These are phyloP conservation scores for Platichthys stellatus DNA, from an alignment of 2,113 vertebrate species.

Conservation along the genomic window DNA sequence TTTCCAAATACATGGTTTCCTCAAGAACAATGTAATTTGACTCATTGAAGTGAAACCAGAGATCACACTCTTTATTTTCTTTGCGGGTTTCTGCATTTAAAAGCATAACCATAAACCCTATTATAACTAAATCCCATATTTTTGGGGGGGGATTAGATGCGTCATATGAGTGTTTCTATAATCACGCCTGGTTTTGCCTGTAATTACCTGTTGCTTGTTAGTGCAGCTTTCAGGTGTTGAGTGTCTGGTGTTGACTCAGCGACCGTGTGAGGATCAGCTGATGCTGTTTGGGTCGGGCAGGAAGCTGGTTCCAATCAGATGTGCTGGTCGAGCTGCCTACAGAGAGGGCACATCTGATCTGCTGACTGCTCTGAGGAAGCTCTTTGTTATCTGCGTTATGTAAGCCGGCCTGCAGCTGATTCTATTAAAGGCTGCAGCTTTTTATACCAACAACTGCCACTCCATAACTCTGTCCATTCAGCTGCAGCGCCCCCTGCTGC, in stretches of 20 bases:
- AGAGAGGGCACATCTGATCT: slow-evolving; percentile 29
- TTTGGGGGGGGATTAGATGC: neutral
- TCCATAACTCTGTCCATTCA: neutral
- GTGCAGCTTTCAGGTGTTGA: neutral
- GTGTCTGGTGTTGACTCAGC: neutral
- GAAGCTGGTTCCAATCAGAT: neutral
- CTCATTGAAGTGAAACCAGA: too few relatives aligned
- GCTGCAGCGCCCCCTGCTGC: slow-evolving; percentile 37
- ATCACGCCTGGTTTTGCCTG: too few relatives aligned
- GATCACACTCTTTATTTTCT: too few relatives aligned
- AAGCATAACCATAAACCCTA: too few relatives aligned
- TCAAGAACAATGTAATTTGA: neutral
- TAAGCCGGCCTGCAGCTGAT: slow-evolving; percentile 45
- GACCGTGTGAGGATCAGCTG: slow-evolving; percentile 45
- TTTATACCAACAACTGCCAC: neutral
- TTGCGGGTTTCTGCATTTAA: too few relatives aligned
- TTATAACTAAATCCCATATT: neutral
- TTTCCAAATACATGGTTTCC: neutral
- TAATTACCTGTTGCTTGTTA: neutral
- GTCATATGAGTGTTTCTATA: neutral
- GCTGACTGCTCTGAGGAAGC: slow-evolving; percentile 48
- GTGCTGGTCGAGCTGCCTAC: neutral
- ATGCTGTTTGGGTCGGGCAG: neutral
- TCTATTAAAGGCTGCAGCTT: slow-evolving; percentile 23
- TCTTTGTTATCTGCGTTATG: slow-evolving; percentile 47